Conservation (phyloP, 2,797 vertebrate species). For the Eulemur mongoz region DNA sequence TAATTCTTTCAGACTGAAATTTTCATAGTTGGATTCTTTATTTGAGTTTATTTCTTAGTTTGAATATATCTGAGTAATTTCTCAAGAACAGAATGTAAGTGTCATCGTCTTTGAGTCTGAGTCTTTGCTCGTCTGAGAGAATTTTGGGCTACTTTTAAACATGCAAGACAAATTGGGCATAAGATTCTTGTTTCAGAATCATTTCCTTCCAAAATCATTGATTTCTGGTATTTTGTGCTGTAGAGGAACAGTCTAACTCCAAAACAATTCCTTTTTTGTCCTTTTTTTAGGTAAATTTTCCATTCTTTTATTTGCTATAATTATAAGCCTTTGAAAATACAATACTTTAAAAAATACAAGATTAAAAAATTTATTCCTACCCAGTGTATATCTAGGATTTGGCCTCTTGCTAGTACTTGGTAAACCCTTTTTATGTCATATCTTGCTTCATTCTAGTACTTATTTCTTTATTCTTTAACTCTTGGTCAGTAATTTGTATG, state of each 20-base stretch:
- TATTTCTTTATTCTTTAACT: neutral
- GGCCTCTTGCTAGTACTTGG: neutral
- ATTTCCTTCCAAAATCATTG: neutral
- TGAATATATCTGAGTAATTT: neutral
- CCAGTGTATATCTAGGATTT: neutral
- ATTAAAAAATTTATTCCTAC: neutral
- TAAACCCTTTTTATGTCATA: neutral
- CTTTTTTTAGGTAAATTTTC: neutral
- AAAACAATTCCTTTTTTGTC: neutral
- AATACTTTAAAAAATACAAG: neutral
- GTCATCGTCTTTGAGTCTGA: neutral
- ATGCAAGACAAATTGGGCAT: neutral
- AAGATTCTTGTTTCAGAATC: constrained; percentile 1
- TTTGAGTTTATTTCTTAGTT: neutral
- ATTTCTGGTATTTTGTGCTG: neutral
- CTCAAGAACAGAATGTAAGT: neutral
- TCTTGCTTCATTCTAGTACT: neutral
- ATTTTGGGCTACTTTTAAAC: neutral
- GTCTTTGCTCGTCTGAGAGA: neutral
- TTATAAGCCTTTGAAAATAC: neutral
- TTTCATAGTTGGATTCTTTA: neutral
- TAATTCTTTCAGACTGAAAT: neutral
- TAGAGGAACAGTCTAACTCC: neutral
- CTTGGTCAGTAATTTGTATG: neutral
- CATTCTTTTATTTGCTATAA: neutral